Evolutionary conservation across 2,113 vertebrate genomes (phyloP).

Genomic region (Atractosteus spatula): DNA sequence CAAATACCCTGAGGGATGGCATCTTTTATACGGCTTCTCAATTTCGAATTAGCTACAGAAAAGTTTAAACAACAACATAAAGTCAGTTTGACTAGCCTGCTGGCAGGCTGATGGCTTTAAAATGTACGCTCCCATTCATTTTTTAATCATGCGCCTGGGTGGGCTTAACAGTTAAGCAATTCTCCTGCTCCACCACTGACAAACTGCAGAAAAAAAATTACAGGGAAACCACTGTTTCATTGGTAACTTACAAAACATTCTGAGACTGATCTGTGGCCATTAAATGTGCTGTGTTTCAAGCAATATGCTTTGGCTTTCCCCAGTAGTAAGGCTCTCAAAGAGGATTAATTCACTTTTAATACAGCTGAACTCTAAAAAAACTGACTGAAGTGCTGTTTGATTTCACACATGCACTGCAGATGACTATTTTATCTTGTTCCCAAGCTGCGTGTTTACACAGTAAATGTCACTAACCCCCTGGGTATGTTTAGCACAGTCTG

Average conservation of each 20-base stretch:
- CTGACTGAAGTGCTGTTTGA: not conserved
- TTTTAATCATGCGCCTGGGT: not conserved
- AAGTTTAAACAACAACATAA: too few species aligned
- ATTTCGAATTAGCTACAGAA: too few species aligned
- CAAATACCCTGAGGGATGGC: too few species aligned
- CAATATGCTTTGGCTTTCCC: not conserved
- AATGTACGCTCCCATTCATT: not conserved
- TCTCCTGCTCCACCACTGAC: not conserved
- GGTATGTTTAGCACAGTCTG: conserved; percentile 7
- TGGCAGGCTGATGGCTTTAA: not conserved
- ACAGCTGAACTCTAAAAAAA: not conserved
- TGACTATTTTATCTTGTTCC: conserved; percentile 23
- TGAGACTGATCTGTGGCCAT: not conserved
- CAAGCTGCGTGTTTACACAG: conserved; percentile 19
- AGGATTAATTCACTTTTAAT: not conserved
- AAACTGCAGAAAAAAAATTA: not conserved
- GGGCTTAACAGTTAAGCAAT: not conserved
- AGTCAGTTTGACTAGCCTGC: too few species aligned
- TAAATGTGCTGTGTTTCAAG: not conserved
- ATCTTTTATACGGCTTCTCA: too few species aligned
- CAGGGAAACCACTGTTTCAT: not conserved
- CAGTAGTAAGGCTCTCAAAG: not conserved
- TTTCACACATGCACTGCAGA: conserved; percentile 15
- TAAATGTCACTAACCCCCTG: conserved; percentile 30
- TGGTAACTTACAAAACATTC: not conserved